phyloP scores from a whole-genome alignment of 2,797 vertebrate species.

The Xyrichtys novacula region DNA sequence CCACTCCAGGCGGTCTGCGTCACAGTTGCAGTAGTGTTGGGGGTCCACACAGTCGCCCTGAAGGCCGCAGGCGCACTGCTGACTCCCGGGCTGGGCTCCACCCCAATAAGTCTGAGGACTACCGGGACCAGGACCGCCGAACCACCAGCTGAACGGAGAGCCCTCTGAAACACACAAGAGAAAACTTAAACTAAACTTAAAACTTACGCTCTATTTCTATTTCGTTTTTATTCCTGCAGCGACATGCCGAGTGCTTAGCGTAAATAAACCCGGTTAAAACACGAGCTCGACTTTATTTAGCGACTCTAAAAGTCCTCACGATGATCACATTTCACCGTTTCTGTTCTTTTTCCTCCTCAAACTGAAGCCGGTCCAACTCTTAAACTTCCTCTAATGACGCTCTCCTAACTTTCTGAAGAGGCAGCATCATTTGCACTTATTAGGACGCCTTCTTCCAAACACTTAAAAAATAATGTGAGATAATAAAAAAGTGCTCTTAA shows the following conservation, averaged over 20 bases:
- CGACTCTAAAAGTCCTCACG: no score
- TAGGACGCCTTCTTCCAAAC: not conserved
- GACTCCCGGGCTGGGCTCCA: constrained; percentile 86
- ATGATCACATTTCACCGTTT: no score
- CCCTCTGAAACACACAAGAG: constrained; percentile 81
- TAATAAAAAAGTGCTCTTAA: not conserved
- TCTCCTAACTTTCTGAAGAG: not conserved
- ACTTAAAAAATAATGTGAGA: not conserved
- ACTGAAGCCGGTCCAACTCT: no score
- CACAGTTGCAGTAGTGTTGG: constrained; percentile 93
- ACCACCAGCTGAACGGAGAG: constrained; percentile 92
- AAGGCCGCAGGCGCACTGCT: constrained; percentile 91
- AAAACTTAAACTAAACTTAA: not conserved
- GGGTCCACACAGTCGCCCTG: constrained; percentile 89
- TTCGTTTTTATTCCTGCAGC: not conserved
- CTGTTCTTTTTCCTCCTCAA: no score
- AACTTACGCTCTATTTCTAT: not conserved
- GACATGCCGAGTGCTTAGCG: no score
- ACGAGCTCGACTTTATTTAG: no score
- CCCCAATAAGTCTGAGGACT: constrained; percentile 92
- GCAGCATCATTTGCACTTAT: not conserved
- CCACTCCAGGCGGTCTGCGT: constrained; percentile 91
- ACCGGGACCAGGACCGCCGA: constrained; percentile 87
- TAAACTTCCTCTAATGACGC: no score
- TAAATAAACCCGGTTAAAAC: no score